Conservation (phyloP, 2,113 vertebrate genomes). For the Pipra filicauda region DNA sequence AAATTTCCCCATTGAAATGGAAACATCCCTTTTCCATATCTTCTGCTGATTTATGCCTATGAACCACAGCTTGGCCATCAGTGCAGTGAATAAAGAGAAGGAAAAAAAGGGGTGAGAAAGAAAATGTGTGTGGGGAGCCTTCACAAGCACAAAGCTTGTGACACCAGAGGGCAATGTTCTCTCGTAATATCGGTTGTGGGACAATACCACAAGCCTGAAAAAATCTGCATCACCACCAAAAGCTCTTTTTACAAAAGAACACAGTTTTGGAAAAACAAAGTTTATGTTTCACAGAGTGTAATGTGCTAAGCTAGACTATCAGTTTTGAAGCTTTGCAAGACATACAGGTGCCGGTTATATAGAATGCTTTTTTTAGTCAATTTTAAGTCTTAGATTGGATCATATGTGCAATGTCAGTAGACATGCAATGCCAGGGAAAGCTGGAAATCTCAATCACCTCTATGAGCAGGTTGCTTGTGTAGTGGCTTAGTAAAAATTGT, state of each 20-base stretch:
- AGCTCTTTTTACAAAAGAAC: background rate
- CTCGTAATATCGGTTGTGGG: background rate
- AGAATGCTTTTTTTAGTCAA: background rate
- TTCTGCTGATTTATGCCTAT: background rate
- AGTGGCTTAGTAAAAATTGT: background rate
- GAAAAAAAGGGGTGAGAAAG: background rate
- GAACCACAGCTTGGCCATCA: background rate
- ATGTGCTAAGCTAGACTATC: background rate
- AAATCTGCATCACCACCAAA: background rate
- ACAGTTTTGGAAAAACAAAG: background rate
- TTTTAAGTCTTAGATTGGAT: background rate
- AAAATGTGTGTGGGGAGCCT: background rate
- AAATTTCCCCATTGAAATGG: background rate
- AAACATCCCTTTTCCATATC: background rate
- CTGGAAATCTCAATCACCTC: background rate
- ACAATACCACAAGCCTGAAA: background rate
- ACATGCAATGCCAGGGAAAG: background rate
- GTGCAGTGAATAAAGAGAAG: background rate
- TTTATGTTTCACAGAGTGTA: background rate
- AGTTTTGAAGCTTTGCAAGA: background rate
- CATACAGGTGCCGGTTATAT: background rate
- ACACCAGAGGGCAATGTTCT: slow-evolving; percentile 71
- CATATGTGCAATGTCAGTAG: background rate
- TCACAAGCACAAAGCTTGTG: slow-evolving; percentile 18
- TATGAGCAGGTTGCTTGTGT: background rate